Evolutionary conservation across 2,797 vertebrate species (phyloP).

Genomic region (Gambusia yucatana): DNA sequence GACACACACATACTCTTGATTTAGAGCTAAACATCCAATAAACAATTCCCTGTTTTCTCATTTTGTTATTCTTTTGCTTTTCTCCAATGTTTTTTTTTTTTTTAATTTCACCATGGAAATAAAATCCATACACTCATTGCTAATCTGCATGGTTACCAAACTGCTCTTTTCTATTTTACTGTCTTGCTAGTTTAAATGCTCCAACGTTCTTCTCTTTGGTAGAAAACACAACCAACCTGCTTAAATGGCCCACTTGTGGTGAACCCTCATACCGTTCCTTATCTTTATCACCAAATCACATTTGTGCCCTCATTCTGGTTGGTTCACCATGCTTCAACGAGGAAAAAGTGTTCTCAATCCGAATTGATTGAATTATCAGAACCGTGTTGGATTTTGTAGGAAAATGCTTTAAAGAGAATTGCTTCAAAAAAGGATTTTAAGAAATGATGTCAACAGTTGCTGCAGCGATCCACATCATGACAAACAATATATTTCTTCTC

Average conservation of each 20-base stretch:
- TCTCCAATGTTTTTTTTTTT: not conserved
- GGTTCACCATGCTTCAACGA: not conserved
- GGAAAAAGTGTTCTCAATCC: not conserved
- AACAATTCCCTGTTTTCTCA: not conserved
- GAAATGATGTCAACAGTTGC: not conserved
- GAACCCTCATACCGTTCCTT: not conserved
- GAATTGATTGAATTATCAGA: not conserved
- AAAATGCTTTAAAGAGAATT: not conserved
- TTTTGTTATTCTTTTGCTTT: not conserved
- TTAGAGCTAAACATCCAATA: not conserved
- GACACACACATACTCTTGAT: conserved; percentile 9
- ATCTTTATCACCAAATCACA: not conserved
- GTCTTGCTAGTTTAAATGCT: not conserved
- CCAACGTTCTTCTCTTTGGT: not conserved
- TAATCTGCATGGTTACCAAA: not conserved
- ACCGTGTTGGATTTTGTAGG: not conserved
- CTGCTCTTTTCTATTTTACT: not conserved
- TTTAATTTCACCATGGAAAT: not conserved
- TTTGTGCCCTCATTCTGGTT: not conserved
- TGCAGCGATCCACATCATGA: not conserved
- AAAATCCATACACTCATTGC: not conserved
- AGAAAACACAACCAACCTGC: not conserved
- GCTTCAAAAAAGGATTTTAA: not conserved
- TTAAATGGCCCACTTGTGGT: not conserved
- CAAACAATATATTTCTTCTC: not conserved